phyloP scores from a whole-genome alignment of 1,140 invertebrate genomes.

The Sitophilus oryzae region DNA sequence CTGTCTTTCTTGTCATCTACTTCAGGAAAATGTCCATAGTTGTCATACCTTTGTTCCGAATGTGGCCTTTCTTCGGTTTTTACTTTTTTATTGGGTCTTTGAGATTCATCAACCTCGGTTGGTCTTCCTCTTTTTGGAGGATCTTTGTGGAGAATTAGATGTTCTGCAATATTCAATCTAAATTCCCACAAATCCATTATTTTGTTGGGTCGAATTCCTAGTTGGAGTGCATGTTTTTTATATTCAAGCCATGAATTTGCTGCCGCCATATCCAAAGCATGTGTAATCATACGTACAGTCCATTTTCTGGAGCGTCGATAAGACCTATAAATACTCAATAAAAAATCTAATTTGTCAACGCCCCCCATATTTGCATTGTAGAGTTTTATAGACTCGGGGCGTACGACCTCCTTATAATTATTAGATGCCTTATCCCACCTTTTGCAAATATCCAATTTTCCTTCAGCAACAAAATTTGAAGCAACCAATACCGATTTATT shows the following conservation, averaged over 20 bases:
- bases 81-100: constrained; percentile 4
- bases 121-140: too few relatives aligned
- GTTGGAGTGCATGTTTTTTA: constrained; percentile 13
- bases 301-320: constrained; percentile 38
- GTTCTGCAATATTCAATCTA: neutral
- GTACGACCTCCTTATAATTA: constrained; percentile 36
- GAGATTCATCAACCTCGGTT: neutral
- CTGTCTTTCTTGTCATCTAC: neutral
- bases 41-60: constrained; percentile 3
- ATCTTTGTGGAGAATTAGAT: too few relatives aligned
- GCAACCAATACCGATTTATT: constrained; percentile 2
- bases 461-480: constrained; percentile 10
- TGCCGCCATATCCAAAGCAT: constrained; percentile 33
- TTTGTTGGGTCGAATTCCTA: too few relatives aligned
- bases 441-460: constrained; percentile 8
- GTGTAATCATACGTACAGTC: constrained; percentile 36
- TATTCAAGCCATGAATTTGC: constrained; percentile 37
- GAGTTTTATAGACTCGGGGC: constrained; percentile 37
- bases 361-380: constrained; percentile 43
- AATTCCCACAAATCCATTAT: neutral
- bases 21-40: constrained; percentile 5
- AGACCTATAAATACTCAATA: constrained; percentile 30
- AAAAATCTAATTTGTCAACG: constrained; percentile 40
- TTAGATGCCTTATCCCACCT: constrained; percentile 9
- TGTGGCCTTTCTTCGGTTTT: constrained; percentile 1